Evolutionary conservation across 1,140 invertebrate species (phyloP).

Genomic region (Phocides pigmalion): DNA sequence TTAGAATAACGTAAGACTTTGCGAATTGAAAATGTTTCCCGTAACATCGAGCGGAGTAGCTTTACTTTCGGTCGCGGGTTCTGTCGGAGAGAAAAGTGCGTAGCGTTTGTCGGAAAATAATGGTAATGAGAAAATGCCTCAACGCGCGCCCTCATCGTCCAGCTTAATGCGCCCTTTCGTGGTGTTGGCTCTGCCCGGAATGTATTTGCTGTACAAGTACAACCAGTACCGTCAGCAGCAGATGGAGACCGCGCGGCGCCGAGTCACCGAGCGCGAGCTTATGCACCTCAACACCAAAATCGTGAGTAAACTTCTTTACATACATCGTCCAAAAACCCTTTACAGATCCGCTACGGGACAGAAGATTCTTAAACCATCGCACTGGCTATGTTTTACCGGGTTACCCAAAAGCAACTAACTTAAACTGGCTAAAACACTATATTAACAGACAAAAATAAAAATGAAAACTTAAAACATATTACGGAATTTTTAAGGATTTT

Average conservation of each 20-base stretch:
- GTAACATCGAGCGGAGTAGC: not conserved
- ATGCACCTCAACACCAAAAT: constrained; percentile 95
- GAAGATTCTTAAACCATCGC: too few relatives aligned
- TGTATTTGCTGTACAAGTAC: constrained; percentile 96
- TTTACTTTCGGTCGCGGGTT: constrained; percentile 38
- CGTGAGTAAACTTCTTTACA: constrained; percentile 86
- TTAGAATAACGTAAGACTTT: constrained; percentile 22
- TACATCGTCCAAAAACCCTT: too few relatives aligned
- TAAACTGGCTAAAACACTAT: too few relatives aligned
- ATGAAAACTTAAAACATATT: too few relatives aligned
- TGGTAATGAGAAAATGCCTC: constrained; percentile 84
- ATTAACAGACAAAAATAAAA: too few relatives aligned
- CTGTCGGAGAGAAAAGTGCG: constrained; percentile 46
- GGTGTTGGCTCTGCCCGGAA: constrained; percentile 92
- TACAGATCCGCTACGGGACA: too few relatives aligned
- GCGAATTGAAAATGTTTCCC: constrained; percentile 50
- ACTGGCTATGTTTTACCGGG: too few relatives aligned
- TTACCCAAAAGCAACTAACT: too few relatives aligned
- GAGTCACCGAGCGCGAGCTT: constrained; percentile 93
- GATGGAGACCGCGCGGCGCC: constrained; percentile 90
- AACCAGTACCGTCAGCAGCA: constrained; percentile 93
- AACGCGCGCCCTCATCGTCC: constrained; percentile 84
- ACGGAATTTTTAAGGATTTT: too few relatives aligned
- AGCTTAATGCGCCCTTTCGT: constrained; percentile 91
- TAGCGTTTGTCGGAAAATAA: constrained; percentile 48